phyloP scores from a whole-genome alignment of 2,113 vertebrate genomes.

The Copsychus sechellarum region DNA sequence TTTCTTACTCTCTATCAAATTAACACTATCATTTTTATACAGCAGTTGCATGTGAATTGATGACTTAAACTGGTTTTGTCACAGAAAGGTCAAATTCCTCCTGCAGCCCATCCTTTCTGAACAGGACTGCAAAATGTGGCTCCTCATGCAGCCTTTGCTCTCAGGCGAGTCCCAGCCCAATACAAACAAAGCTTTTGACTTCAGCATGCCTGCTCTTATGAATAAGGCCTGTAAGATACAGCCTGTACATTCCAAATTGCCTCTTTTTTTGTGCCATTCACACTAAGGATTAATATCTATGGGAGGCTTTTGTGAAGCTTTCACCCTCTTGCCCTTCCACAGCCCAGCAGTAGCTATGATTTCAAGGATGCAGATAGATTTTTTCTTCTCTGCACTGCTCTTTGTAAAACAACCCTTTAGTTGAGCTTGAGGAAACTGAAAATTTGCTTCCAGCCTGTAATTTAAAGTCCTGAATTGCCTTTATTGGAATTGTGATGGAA shows the following conservation, averaged over 20 bases:
- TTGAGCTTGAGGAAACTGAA: background rate
- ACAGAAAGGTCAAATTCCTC: background rate
- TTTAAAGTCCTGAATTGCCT: slow-evolving; percentile 18
- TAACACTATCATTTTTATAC: background rate
- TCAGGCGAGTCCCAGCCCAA: background rate
- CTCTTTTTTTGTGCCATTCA: slow-evolving; percentile 33
- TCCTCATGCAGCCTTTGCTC: background rate
- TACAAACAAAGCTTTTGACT: slow-evolving; percentile 50
- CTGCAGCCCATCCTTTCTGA: background rate
- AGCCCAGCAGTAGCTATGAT: slow-evolving; percentile 5
- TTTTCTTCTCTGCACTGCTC: background rate
- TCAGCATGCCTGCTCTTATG: background rate
- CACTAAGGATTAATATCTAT: slow-evolving; percentile 29
- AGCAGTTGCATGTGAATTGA: background rate
- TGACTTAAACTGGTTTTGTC: background rate
- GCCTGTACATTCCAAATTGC: slow-evolving; percentile 30
- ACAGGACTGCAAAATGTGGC: background rate
- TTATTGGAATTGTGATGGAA: background rate
- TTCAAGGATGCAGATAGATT: background rate
- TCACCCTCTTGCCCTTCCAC: slow-evolving; percentile 17
- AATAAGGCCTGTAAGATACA: slow-evolving; percentile 15
- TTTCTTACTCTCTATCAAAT: background rate
- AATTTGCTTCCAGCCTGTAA: background rate
- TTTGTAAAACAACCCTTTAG: background rate
- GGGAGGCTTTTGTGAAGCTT: slow-evolving; percentile 9